Percentiles rank a stretch among this genome's conserved stretches.
Conservation (phyloP, 2,888 invertebrate genomes). For the Cinara cedri region DNA sequence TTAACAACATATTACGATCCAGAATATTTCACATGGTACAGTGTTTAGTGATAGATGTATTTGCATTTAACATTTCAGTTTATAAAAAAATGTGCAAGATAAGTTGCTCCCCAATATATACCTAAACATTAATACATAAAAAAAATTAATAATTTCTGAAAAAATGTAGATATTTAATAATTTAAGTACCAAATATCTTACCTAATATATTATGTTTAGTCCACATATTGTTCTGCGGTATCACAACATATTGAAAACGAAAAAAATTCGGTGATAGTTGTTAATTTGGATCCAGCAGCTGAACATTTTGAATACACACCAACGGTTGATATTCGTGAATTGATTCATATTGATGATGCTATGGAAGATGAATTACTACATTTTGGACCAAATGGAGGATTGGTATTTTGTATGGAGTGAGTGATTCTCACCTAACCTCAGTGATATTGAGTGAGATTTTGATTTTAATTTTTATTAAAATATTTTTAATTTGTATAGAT, state of each 20-base stretch:
- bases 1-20: no score
- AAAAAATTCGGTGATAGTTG: constrained; percentile 79
- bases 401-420: constrained; percentile 89
- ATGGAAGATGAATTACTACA: constrained; percentile 88
- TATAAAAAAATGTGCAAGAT: no score
- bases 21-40: no score
- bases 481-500: constrained; percentile 66
- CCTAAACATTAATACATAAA: no score
- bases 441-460: not conserved
- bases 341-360: constrained; percentile 93
- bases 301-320: constrained; percentile 94
- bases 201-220: constrained; percentile 68
- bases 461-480: constrained; percentile 17
- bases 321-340: constrained; percentile 81
- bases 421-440: constrained; percentile 22
- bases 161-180: no score
- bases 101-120: no score
- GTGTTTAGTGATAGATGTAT: no score
- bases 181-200: not conserved
- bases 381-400: constrained; percentile 97
- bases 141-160: no score
- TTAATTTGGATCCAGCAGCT: constrained; percentile 97
- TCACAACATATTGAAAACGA: constrained; percentile 81
- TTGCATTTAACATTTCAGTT: no score
- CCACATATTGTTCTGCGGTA: constrained; percentile 90